A percentile compares a stretch with the other conserved stretches of the same genome.
These are phyloP conservation scores for Brassicogethes aeneus DNA, from an alignment of 2,888 invertebrate genomes.

Conservation along the genomic window DNA sequence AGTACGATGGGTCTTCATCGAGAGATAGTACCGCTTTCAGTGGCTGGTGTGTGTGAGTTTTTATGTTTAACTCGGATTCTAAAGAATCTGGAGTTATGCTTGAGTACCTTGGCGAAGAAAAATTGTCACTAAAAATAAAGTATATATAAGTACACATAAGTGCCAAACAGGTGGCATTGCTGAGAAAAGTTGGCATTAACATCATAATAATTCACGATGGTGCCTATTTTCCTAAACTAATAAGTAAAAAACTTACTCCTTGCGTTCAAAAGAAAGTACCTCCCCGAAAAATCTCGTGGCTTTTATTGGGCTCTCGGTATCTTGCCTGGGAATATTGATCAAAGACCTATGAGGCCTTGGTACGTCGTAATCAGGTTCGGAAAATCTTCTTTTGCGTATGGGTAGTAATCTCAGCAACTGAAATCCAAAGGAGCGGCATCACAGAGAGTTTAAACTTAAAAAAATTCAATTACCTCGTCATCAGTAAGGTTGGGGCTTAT, in stretches of 20 bases:
- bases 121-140: too few species aligned
- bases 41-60: slow-evolving; percentile 5
- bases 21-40: slow-evolving; percentile 6
- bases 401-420: slow-evolving; percentile 33
- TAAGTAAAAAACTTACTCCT: too few species aligned
- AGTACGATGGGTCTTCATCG: slow-evolving; percentile 4
- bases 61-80: slow-evolving; percentile 22
- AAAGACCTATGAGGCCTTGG: slow-evolving; percentile 40
- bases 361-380: slow-evolving; percentile 43
- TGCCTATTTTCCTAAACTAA: too few species aligned
- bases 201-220: too few species aligned
- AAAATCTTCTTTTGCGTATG: slow-evolving; percentile 28
- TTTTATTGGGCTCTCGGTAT: slow-evolving; percentile 17
- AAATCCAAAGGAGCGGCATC: slow-evolving; percentile 11
- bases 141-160: too few species aligned
- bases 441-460: not conserved
- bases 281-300: slow-evolving; percentile 37
- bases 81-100: slow-evolving; percentile 39
- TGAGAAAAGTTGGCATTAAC: too few species aligned
- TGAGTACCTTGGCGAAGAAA: slow-evolving; percentile 8
- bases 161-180: too few species aligned
- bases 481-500: slow-evolving; percentile 27
- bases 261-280: not conserved
- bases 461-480: slow-evolving; percentile 28
- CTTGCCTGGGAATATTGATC: slow-evolving; percentile 17